phyloP scores from a whole-genome alignment of 2,113 vertebrate genomes.

The Machaerirhynchus nigripectus region DNA sequence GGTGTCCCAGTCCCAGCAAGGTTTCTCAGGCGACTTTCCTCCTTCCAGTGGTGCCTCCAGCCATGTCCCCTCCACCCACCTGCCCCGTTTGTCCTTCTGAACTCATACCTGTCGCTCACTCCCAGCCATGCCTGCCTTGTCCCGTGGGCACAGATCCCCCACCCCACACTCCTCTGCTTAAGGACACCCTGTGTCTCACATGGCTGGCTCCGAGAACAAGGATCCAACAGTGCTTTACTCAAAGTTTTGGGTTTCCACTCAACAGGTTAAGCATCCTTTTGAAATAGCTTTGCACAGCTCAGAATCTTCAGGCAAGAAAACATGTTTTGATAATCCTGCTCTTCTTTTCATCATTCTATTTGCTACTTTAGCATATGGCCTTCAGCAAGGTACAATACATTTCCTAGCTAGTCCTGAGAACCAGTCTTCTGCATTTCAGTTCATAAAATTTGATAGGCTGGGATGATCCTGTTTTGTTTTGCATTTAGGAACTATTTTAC shows the following conservation, averaged over 20 bases:
- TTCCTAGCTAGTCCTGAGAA: neutral
- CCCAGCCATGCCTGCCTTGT: neutral
- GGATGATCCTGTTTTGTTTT: neutral
- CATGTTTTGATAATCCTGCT: neutral
- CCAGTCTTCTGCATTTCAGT: neutral
- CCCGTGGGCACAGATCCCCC: accelerated
- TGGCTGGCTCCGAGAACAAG: neutral
- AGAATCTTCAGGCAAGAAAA: neutral
- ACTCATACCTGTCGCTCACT: neutral
- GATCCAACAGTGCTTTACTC: neutral
- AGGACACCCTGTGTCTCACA: neutral
- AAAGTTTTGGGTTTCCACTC: neutral
- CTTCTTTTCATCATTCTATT: neutral
- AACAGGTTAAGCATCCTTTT: neutral
- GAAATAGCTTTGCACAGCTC: neutral
- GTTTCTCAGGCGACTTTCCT: neutral
- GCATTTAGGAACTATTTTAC: neutral
- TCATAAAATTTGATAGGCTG: neutral
- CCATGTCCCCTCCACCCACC: accelerated
- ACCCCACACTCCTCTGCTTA: neutral
- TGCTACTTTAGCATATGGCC: neutral
- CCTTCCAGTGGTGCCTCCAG: neutral
- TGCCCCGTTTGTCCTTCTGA: neutral
- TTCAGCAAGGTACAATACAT: neutral
- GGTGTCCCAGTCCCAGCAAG: accelerated